Evolutionary conservation across 2,888 invertebrate genomes (phyloP), one percentile per base, ranked within the genome.

Genomic region (Aphidoletes aphidimyza): DNA sequence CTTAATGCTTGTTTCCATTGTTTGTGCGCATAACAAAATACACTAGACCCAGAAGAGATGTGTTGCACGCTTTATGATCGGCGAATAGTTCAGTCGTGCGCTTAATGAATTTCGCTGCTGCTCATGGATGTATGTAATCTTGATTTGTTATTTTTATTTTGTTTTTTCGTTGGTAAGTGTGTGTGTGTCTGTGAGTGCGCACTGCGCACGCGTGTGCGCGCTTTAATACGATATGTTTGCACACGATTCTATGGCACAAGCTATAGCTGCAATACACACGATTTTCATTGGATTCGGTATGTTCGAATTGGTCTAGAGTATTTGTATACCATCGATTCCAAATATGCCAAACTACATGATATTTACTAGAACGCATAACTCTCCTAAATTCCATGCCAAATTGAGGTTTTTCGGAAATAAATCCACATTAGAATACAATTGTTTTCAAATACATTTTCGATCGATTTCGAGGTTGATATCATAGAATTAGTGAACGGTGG

Each of bases 1-100:
- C 30, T 30, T 30, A 26, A n/a, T n/a, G n/a, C n/a, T n/a, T n/a
- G n/a, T n/a, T n/a, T 69, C 69, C 69, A 69, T 69, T 69, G 69
- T 69, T 69, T 69, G 69, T 26, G 26, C 69, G 30, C 69, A 69
- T 69, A 69, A 69, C 14, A 54, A 69, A 69, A 17, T 81, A 37
- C 81, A 19, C 69, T 5, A 14, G 81, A 39, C 37, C 81, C 3
- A 81, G 19, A 37, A 37, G 22, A 37, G 37, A 22, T 17, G 36
- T 81, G 81, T 37, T 81, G 39, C 81, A 81, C 81, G 81, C 37
- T 37, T 22, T 81, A 37, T 81, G 81, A 81, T 81, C 81, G 81
- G 11, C 81, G 36, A 36, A 81, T 81, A 81, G n/a, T 81, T 37
- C 36, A 81, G 81, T 81, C 69, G 69, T 69, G 69, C 69, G 34